Conservation (phyloP, 2,888 invertebrate species). For the Caenorhabditis wallacei region DNA sequence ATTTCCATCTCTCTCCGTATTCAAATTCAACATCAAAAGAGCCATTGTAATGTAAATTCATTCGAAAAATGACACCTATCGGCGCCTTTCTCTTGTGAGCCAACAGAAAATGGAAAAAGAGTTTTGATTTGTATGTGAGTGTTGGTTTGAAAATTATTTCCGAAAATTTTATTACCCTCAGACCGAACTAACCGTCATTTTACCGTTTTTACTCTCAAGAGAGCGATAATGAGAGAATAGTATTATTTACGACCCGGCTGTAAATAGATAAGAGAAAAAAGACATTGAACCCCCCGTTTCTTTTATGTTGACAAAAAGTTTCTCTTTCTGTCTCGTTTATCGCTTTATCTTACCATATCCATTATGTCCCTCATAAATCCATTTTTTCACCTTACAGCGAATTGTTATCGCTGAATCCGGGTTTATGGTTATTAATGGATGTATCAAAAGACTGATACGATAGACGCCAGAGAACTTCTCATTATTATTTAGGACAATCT, state of each 20-base stretch:
- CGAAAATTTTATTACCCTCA: slow-evolving; percentile 42
- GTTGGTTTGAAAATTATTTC: slow-evolving; percentile 30
- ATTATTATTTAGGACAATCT: not conserved
- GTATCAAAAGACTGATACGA: slow-evolving; percentile 39
- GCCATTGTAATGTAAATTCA: slow-evolving; percentile 50
- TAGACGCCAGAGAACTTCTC: slow-evolving; percentile 1
- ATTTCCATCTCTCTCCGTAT: slow-evolving; percentile 8
- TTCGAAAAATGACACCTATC: slow-evolving; percentile 31
- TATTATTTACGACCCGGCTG: slow-evolving; percentile 51
- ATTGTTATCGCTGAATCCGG: slow-evolving; percentile 32
- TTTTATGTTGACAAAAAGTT: not conserved
- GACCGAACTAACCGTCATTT: slow-evolving; percentile 46
- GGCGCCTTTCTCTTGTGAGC: not conserved
- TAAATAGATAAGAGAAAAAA: slow-evolving; percentile 47
- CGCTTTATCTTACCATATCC: slow-evolving; percentile 18
- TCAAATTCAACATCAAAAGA: slow-evolving; percentile 20
- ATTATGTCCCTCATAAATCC: slow-evolving; percentile 13
- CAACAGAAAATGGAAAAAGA: not conserved
- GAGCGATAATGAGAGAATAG: slow-evolving; percentile 45
- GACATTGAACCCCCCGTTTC: slow-evolving; percentile 27
- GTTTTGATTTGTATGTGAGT: not conserved
- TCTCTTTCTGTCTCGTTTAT: slow-evolving; percentile 1
- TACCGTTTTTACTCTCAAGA: slow-evolving; percentile 34
- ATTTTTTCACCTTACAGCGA: slow-evolving; percentile 21
- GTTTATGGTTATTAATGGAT: slow-evolving; percentile 58